Percentiles rank a stretch among this genome's conserved stretches.
Evolutionary conservation across 2,888 invertebrate genomes (phyloP).

Genomic region (Leptothorax acervorum): DNA sequence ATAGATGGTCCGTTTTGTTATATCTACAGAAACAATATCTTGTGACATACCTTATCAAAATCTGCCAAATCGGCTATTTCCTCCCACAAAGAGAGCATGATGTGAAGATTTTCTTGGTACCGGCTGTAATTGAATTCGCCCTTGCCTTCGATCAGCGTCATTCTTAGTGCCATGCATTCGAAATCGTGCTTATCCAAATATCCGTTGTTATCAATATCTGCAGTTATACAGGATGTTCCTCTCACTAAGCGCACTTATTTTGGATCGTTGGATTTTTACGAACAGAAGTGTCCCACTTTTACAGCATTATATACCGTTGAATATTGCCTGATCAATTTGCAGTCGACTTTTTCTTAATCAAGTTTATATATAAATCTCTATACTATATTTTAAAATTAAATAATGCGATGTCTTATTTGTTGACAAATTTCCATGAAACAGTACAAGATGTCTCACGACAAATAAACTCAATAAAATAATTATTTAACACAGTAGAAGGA

Average conservation of each 20-base stretch:
- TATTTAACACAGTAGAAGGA: not conserved
- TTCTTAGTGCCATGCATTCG: constrained; percentile 92
- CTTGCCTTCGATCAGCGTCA: constrained; percentile 93
- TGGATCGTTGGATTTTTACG: not conserved
- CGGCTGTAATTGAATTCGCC: constrained; percentile 91
- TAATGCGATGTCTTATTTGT: not conserved
- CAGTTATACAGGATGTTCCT: constrained; percentile 4
- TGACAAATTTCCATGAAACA: not conserved
- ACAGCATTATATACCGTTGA: not conserved
- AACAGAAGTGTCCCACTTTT: not conserved
- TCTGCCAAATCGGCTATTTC: constrained; percentile 95
- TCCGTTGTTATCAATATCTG: constrained; percentile 95
- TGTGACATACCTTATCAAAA: constrained; percentile 91
- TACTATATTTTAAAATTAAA: not conserved
- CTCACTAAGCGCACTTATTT: constrained; percentile 10
- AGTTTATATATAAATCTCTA: not conserved
- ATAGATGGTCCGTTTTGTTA: not conserved
- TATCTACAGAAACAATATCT: constrained; percentile 5
- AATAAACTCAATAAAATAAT: not conserved
- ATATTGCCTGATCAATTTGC: not conserved
- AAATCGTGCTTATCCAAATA: constrained; percentile 94
- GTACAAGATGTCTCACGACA: not conserved
- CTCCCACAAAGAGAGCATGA: constrained; percentile 94
- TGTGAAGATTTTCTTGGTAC: constrained; percentile 92
- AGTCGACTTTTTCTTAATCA: not conserved